These are phyloP conservation scores for Frankliniella fusca DNA, from an alignment of 2,888 invertebrate species.

Conservation along the genomic window DNA sequence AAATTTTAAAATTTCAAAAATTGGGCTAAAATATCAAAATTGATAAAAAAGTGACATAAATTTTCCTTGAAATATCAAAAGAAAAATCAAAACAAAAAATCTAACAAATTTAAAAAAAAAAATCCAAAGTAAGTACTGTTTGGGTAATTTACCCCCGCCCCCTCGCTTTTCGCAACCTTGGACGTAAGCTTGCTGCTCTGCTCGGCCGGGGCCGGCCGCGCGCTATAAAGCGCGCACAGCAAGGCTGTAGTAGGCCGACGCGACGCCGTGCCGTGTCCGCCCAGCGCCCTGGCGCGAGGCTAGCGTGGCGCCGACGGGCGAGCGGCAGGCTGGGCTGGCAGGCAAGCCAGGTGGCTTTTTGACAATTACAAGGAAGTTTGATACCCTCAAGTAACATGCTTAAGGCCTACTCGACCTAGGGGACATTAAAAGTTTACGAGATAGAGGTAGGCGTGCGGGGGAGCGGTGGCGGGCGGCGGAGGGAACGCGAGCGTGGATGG, in stretches of 20 bases:
- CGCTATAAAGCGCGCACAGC: no score
- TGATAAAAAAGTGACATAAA: no score
- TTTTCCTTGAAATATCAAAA: no score
- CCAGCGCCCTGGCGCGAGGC: background rate
- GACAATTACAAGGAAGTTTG: constrained; percentile 11
- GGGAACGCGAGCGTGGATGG: background rate
- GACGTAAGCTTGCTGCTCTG: no score
- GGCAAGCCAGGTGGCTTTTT: background rate
- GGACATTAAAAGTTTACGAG: constrained; percentile 12
- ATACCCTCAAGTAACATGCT: constrained; percentile 3
- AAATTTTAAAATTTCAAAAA: no score
- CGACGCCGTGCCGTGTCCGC: background rate
- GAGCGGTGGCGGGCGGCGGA: background rate
- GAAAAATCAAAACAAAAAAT: no score
- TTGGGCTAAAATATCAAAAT: no score
- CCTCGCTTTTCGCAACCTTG: no score
- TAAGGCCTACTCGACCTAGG: background rate
- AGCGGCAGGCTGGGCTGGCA: background rate
- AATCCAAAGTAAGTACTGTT: no score
- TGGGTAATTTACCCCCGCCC: no score
- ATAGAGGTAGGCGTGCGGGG: background rate
- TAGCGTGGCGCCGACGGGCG: background rate
- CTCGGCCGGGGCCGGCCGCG: background rate
- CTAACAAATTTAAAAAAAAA: no score
- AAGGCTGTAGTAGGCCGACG: no score